A percentile compares a stretch with the other conserved stretches of the same genome.
Evolutionary conservation across 2,797 vertebrate species (phyloP).

Genomic region (Mormyrops attenuatus): DNA sequence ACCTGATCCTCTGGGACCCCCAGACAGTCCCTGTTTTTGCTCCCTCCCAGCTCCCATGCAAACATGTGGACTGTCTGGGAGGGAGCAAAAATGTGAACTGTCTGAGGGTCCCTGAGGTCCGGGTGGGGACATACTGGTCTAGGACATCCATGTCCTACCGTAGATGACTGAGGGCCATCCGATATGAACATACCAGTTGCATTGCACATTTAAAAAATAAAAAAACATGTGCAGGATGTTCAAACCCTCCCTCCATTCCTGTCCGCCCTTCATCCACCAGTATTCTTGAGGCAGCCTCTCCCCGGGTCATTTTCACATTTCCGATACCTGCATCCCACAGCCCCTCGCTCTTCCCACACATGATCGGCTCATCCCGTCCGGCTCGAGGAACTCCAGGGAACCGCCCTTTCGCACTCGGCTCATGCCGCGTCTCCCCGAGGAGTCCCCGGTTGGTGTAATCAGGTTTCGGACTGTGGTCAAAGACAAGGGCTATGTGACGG

Average conservation of each 20-base stretch:
- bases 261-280: slow-evolving; percentile 33
- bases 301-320: slow-evolving; percentile 29
- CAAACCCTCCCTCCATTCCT: background rate
- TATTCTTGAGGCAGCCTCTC: slow-evolving; percentile 34
- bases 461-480: slow-evolving; percentile 50
- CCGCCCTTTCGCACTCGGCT: background rate
- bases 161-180: background rate
- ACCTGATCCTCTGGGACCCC: background rate
- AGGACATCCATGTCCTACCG: background rate
- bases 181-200: background rate
- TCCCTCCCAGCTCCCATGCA: background rate
- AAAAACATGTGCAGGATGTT: background rate
- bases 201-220: background rate
- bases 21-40: background rate
- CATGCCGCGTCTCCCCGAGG: slow-evolving; percentile 7
- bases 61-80: background rate
- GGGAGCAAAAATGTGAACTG: background rate
- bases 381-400: background rate
- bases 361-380: slow-evolving; percentile 27
- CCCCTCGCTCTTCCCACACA: slow-evolving; percentile 27
- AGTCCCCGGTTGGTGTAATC: slow-evolving; percentile 47
- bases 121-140: background rate
- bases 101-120: background rate
- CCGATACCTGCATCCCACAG: slow-evolving; percentile 33
- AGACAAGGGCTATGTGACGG: slow-evolving; percentile 68